Evolutionary conservation across 1,140 invertebrate species (phyloP).

Genomic region (Armadillidium nasatum): DNA sequence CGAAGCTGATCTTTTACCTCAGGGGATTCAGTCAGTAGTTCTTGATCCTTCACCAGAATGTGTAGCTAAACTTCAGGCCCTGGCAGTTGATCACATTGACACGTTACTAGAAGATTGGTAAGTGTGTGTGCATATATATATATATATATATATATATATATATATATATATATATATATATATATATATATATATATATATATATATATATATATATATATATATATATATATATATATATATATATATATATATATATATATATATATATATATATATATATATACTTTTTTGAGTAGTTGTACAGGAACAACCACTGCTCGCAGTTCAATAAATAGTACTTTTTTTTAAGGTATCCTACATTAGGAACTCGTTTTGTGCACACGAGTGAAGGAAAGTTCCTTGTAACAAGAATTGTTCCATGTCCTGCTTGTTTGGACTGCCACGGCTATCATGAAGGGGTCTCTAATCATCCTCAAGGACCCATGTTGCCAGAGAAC

Average conservation of each 20-base stretch:
- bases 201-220: too few species aligned
- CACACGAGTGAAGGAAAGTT: constrained; percentile 95
- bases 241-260: too few species aligned
- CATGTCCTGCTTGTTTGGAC: constrained; percentile 78
- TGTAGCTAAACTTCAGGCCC: constrained; percentile 76
- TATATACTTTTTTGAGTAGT: too few species aligned
- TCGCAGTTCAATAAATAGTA: too few species aligned
- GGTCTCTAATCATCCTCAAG: constrained; percentile 35
- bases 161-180: too few species aligned
- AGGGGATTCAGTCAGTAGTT: constrained; percentile 56
- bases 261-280: too few species aligned
- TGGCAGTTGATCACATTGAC: constrained; percentile 95
- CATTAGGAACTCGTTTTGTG: constrained; percentile 83
- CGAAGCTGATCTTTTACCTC: constrained; percentile 31
- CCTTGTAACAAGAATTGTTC: constrained; percentile 87
- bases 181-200: too few species aligned
- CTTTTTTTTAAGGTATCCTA: constrained; percentile 44
- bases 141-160: too few species aligned
- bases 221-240: too few species aligned
- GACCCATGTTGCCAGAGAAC: constrained; percentile 35
- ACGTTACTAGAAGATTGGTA: constrained; percentile 97
- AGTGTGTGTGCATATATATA: constrained; percentile 28
- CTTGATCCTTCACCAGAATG: constrained; percentile 69
- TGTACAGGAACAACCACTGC: too few species aligned
- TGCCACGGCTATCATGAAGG: constrained; percentile 49